phyloP scores from a whole-genome alignment of 2,888 invertebrate species.

The Lucinisca nassula region DNA sequence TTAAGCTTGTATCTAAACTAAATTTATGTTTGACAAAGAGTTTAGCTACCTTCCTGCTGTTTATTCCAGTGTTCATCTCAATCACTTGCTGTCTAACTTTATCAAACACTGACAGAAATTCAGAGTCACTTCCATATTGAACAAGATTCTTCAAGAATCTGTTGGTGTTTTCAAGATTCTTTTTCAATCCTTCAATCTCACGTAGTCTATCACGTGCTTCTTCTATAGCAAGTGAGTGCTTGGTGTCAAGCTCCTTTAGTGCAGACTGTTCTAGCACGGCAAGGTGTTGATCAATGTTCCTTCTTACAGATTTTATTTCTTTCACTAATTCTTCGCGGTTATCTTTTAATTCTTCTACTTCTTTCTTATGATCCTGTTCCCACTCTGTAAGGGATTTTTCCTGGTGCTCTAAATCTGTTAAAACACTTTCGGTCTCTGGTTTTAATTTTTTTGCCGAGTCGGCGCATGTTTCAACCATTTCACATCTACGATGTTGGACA shows the following conservation, averaged over 20 bases:
- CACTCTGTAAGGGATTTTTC: conserved; percentile 68
- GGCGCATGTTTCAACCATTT: conserved; percentile 75
- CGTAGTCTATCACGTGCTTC: conserved; percentile 67
- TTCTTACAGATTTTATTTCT: conserved; percentile 70
- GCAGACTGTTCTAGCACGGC: conserved; percentile 70
- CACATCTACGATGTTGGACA: conserved; percentile 75
- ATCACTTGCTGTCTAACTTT: conserved; percentile 73
- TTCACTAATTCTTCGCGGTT: conserved; percentile 69
- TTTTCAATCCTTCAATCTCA: conserved; percentile 75
- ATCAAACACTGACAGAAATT: conserved; percentile 75
- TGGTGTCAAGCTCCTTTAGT: conserved; percentile 66
- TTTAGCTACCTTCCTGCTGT: conserved; percentile 72
- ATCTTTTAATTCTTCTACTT: conserved; percentile 70
- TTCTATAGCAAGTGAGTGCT: conserved; percentile 66
- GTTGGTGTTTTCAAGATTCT: conserved; percentile 72
- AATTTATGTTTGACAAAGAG: conserved; percentile 71
- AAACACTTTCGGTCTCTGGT: conserved; percentile 73
- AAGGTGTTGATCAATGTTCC: conserved; percentile 68
- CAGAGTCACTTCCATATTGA: conserved; percentile 76
- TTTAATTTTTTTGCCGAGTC: conserved; percentile 72
- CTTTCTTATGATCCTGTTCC: conserved; percentile 70
- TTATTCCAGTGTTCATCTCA: conserved; percentile 73
- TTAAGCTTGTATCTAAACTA: conserved; percentile 66
- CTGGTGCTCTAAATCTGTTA: conserved; percentile 70
- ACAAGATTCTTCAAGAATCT: conserved; percentile 71